Conservation (phyloP, 2,888 invertebrate genomes). For the Mantis religiosa region DNA sequence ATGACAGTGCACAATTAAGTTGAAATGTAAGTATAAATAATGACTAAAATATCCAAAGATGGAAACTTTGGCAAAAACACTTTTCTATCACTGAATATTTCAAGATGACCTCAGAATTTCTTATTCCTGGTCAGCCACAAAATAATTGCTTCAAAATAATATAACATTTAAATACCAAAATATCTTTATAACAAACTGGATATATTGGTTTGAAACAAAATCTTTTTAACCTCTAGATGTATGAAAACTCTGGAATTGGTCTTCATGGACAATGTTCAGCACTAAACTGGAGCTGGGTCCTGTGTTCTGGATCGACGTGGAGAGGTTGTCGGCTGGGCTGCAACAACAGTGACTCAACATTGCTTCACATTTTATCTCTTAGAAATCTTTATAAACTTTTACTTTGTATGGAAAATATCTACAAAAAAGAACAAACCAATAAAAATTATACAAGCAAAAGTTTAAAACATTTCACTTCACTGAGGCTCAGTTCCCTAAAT, state of each 20-base stretch:
- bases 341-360: constrained; percentile 21
- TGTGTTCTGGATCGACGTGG: constrained; percentile 1
- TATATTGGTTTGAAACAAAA: neutral
- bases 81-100: neutral
- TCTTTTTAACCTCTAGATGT: neutral
- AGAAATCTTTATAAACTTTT: neutral
- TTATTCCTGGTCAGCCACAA: neutral
- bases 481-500: too few species aligned
- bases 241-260: neutral
- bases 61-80: neutral
- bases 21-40: neutral
- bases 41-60: neutral
- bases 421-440: neutral
- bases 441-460: neutral
- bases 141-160: neutral
- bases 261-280: neutral
- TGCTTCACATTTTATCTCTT: neutral
- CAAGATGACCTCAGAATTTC: neutral
- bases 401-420: neutral
- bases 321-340: constrained; percentile 15
- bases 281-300: constrained; percentile 23
- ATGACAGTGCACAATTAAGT: neutral
- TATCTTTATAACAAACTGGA: neutral
- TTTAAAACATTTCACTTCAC: too few species aligned
- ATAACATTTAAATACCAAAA: neutral